Evolutionary conservation across 2,888 invertebrate species (phyloP).

Genomic region (Lissocephala sabroskyi): DNA sequence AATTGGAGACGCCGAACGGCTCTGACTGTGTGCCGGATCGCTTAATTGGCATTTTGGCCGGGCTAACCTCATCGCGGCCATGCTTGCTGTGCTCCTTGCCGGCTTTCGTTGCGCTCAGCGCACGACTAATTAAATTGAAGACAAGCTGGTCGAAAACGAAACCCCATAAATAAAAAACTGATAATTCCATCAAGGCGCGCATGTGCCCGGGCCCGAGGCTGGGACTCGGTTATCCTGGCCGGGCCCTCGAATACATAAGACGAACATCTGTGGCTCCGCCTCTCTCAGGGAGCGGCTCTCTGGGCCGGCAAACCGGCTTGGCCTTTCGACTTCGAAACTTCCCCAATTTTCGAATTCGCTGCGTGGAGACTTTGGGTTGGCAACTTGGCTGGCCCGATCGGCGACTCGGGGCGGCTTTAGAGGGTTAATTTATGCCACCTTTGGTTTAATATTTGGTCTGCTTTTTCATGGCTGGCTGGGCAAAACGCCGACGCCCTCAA

Average conservation of each 20-base stretch:
- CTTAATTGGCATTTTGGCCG: slow-evolving; percentile 43
- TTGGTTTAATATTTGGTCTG: slow-evolving; percentile 57
- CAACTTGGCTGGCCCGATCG: background rate
- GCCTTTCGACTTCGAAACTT: slow-evolving; percentile 33
- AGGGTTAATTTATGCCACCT: slow-evolving; percentile 57
- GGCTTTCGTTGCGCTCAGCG: slow-evolving; percentile 40
- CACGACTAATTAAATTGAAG: slow-evolving; percentile 62
- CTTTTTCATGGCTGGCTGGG: slow-evolving; percentile 53
- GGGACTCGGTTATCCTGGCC: slow-evolving; percentile 21
- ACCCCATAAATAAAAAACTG: slow-evolving; percentile 44
- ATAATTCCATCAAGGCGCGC: slow-evolving; percentile 35
- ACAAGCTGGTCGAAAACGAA: slow-evolving; percentile 13
- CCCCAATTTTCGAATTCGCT: slow-evolving; percentile 51
- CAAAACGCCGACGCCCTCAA: slow-evolving; percentile 17
- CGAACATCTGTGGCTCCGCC: slow-evolving; percentile 19
- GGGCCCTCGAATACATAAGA: slow-evolving; percentile 8
- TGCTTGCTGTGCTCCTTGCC: slow-evolving; percentile 23
- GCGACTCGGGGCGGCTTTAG: background rate
- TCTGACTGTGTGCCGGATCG: slow-evolving; percentile 45
- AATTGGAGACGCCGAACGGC: slow-evolving; percentile 44
- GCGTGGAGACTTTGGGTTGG: background rate
- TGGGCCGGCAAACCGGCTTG: slow-evolving; percentile 3
- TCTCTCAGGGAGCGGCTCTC: background rate
- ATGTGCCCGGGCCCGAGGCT: background rate
- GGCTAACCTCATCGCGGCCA: slow-evolving; percentile 10